phyloP scores from a whole-genome alignment of 2,888 invertebrate genomes.

The Drosophila meridionalis region DNA sequence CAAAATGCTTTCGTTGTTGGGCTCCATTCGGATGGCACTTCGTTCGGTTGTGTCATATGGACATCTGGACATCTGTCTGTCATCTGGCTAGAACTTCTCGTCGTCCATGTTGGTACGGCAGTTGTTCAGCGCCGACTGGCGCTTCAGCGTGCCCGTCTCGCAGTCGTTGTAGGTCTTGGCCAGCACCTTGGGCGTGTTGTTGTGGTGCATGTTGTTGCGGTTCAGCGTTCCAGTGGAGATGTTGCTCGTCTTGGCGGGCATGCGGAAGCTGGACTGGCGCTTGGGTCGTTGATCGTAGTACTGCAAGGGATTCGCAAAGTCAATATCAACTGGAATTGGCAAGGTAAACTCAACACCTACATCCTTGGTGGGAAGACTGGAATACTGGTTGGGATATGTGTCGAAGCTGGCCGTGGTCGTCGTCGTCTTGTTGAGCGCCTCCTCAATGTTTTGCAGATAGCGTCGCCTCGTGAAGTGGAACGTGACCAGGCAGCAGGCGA shows the following conservation, averaged over 20 bases:
- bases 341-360: conserved; percentile 84
- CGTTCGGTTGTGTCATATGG: conserved; percentile 28
- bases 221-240: conserved; percentile 85
- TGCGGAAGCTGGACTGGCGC: conserved; percentile 90
- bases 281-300: conserved; percentile 86
- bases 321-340: background rate
- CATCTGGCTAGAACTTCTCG: conserved; percentile 82
- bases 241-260: conserved; percentile 81
- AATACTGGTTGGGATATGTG: conserved; percentile 93
- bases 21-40: conserved; percentile 45
- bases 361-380: conserved; percentile 92
- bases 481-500: conserved; percentile 84
- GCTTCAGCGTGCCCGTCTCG: conserved; percentile 91
- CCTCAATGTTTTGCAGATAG: conserved; percentile 62
- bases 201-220: conserved; percentile 87
- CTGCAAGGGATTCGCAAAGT: conserved; percentile 59
- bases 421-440: conserved; percentile 86
- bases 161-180: conserved; percentile 90
- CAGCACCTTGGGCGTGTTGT: conserved; percentile 89
- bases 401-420: conserved; percentile 91
- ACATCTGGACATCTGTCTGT: too few species aligned
- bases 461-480: conserved; percentile 86
- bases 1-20: conserved; percentile 60
- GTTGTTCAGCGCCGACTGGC: conserved; percentile 90
- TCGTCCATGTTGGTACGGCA: conserved; percentile 85